A percentile compares a stretch with the other conserved stretches of the same genome.
These are phyloP conservation scores for Homarus gammarus DNA, from an alignment of 2,888 invertebrate genomes.

Conservation along the genomic window DNA sequence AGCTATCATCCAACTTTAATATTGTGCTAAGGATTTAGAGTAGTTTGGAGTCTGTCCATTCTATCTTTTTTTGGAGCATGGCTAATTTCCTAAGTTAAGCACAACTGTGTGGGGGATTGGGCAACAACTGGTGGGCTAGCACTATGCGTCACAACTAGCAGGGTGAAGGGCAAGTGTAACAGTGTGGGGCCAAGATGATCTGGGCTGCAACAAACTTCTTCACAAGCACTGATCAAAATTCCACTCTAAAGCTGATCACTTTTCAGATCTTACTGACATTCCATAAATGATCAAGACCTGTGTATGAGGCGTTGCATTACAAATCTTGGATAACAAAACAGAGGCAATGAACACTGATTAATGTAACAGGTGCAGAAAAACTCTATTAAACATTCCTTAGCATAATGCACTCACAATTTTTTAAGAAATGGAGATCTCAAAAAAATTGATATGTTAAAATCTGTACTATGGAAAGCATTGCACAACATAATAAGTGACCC, in stretches of 20 bases:
- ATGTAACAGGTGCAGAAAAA: slow-evolving; percentile 66
- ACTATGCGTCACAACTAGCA: slow-evolving; percentile 64
- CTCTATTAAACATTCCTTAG: slow-evolving; percentile 55
- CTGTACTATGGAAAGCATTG: slow-evolving; percentile 57
- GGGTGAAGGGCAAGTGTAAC: slow-evolving; percentile 45
- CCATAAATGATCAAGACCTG: slow-evolving; percentile 1
- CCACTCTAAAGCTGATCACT: background rate
- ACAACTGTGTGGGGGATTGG: slow-evolving; percentile 60
- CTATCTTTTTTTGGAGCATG: slow-evolving; percentile 54
- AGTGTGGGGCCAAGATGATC: slow-evolving; percentile 37
- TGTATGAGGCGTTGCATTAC: slow-evolving; percentile 12
- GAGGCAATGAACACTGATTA: slow-evolving; percentile 53
- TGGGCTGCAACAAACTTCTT: slow-evolving; percentile 3
- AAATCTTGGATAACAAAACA: slow-evolving; percentile 55
- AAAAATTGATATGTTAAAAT: slow-evolving; percentile 45
- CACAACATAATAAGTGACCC: slow-evolving; percentile 37
- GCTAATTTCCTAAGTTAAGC: slow-evolving; percentile 66
- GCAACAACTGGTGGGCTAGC: slow-evolving; percentile 63
- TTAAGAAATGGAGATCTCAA: slow-evolving; percentile 26
- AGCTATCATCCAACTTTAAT: slow-evolving; percentile 16
- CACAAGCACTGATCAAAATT: slow-evolving; percentile 4
- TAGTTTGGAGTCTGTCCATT: slow-evolving; percentile 12
- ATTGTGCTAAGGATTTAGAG: slow-evolving; percentile 21
- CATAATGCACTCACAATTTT: slow-evolving; percentile 52
- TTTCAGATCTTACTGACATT: background rate